Conservation (phyloP, 92 coral and sea anemone species). For the Palythoa grandis region DNA sequence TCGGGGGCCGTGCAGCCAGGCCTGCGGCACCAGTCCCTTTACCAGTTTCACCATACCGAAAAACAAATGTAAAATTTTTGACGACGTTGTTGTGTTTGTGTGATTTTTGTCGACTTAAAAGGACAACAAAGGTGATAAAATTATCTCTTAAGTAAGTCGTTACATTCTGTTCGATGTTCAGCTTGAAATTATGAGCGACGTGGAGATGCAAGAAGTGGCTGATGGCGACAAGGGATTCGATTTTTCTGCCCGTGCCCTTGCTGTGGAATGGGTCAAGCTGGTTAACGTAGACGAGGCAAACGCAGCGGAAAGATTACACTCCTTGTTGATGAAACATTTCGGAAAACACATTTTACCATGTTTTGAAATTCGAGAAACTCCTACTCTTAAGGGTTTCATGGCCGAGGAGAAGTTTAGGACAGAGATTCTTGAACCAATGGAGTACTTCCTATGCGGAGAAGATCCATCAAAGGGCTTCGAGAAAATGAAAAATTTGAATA, state of each 20-base stretch:
- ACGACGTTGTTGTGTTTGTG: neutral
- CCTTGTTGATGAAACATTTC: constrained; percentile 67
- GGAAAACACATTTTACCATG: constrained; percentile 67
- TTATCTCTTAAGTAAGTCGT: neutral
- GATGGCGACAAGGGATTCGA: constrained; percentile 28
- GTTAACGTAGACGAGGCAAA: constrained; percentile 25
- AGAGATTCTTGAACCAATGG: constrained; percentile 75
- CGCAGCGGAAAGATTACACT: constrained; percentile 50
- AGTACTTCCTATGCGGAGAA: constrained; percentile 88
- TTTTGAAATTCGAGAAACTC: constrained; percentile 66
- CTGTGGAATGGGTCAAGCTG: constrained; percentile 63
- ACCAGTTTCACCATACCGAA: neutral
- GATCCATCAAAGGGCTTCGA: constrained; percentile 75
- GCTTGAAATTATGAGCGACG: constrained; percentile 56
- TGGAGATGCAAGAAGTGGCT: constrained; percentile 66
- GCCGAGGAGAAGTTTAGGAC: constrained; percentile 72
- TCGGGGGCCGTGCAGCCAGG: neutral
- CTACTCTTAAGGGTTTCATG: constrained; percentile 64
- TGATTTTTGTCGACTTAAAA: neutral
- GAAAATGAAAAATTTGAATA: constrained; percentile 69
- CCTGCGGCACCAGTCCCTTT: constrained; percentile 1
- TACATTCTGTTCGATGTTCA: neutral
- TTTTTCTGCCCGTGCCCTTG: constrained; percentile 52
- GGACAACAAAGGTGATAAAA: neutral
- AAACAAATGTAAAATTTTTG: neutral